Evolutionary conservation across 2,888 invertebrate species (phyloP), one percentile per base, ranked within the genome.

Genomic region (Augochlorella aurata): DNA sequence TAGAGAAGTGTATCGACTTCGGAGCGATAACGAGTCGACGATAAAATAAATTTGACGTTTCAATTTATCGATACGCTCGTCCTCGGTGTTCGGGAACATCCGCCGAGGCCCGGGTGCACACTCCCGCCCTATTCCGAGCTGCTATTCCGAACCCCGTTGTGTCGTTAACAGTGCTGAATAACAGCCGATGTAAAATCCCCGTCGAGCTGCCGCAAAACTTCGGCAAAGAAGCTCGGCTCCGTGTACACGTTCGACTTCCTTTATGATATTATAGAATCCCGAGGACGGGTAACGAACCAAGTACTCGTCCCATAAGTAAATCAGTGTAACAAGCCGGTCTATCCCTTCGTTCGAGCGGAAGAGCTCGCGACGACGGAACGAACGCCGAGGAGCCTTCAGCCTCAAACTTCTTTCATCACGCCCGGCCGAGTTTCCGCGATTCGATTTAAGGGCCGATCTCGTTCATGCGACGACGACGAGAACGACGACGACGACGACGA

Each of bases 271-370:
- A 80, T 54, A 79, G 81, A 86, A 83, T 85, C 84, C 66, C 79
- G 82, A 79, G 81, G 80, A 83, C 82, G 76, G 83, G 88, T 88
- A 88, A 89, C 88, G 88, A 88, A 88, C 87, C 86, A 87, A 89
- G 84, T 84, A 85, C 76, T 79, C 79, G 83, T 77, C 79, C 85
- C 84, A 78, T 88, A 90, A 86, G 85, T 83, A 86, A 90, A 89
- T 89, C 85, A 89, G 85, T 84, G 85, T 87, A 89, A 85, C 89
- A 89, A 88, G 85, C 83, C 85, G 83, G 82, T 82, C 80, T 82
- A 85, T 81, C 82, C 82, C 78, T 72, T 66, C 79, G 80, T 82
- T 88, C 86, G 83, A 88, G 88, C 86, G 89, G 86, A 87, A 89
- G 54, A 24, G 85, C 82, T 80, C 72, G 83, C 81, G 72, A 69